phyloP scores from a whole-genome alignment of 2,888 invertebrate species.

The Leucophora obtusa region DNA sequence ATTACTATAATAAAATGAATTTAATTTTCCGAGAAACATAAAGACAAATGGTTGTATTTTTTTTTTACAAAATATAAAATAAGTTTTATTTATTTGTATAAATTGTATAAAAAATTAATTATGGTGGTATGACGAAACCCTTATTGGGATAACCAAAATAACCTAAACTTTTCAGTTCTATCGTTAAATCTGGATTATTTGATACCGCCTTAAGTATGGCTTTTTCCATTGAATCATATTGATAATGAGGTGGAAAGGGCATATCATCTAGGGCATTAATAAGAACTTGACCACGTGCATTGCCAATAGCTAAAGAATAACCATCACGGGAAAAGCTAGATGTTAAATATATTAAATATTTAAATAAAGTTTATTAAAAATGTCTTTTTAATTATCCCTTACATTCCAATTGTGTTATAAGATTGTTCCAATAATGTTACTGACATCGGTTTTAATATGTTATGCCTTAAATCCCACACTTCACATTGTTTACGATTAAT shows the following conservation, averaged over 20 bases:
- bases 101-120: background rate
- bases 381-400: slow-evolving; percentile 24
- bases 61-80: background rate
- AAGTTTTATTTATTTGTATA: no score
- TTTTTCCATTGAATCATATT: slow-evolving; percentile 83
- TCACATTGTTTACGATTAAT: slow-evolving; percentile 84
- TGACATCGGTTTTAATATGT: slow-evolving; percentile 82
- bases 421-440: slow-evolving; percentile 70
- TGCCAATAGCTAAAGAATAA: slow-evolving; percentile 84
- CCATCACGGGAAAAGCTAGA: slow-evolving; percentile 84
- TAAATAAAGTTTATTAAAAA: background rate
- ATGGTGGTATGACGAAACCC: slow-evolving; percentile 24
- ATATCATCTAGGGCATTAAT: slow-evolving; percentile 86
- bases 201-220: slow-evolving; percentile 83
- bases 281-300: slow-evolving; percentile 83
- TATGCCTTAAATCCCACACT: slow-evolving; percentile 89
- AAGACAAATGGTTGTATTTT: background rate
- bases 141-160: slow-evolving; percentile 73
- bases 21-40: background rate
- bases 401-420: slow-evolving; percentile 71
- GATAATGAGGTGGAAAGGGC: slow-evolving; percentile 86
- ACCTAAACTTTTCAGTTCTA: slow-evolving; percentile 82
- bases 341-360: background rate
- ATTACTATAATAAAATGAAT: slow-evolving; percentile 7
- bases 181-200: slow-evolving; percentile 82